Evolutionary conservation across 2,113 vertebrate genomes (phyloP).

Genomic region (mouse (Mus musculus)): DNA sequence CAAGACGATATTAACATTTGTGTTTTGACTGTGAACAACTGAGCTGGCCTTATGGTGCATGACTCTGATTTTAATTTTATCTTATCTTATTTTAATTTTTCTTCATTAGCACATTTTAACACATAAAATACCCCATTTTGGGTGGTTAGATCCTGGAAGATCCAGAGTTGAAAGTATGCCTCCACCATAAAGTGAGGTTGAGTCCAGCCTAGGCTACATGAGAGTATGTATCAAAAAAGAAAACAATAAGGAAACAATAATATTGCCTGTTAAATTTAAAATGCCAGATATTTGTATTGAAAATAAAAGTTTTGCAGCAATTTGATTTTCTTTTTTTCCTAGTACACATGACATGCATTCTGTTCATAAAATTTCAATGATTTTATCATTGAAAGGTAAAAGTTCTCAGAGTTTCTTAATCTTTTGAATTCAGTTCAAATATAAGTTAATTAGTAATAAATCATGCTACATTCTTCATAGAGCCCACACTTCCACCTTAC

Average conservation of each 20-base stretch:
- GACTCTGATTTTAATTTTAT: background rate
- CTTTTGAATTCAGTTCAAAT: conserved; percentile 4
- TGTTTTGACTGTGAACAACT: conserved; percentile 8
- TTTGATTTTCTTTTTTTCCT: background rate
- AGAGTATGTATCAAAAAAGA: background rate
- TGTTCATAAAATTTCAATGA: background rate
- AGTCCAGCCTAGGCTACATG: background rate
- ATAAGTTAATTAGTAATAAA: conserved; percentile 4
- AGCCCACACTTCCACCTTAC: background rate
- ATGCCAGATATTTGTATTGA: background rate
- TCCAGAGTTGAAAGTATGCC: background rate
- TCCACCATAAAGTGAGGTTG: background rate
- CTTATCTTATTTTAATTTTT: background rate
- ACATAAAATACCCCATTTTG: background rate
- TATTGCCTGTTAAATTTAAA: background rate
- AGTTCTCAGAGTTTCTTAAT: background rate
- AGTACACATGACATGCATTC: background rate
- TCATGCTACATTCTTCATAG: background rate
- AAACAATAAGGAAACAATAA: background rate
- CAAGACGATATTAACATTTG: conserved; percentile 26
- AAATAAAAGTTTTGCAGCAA: background rate
- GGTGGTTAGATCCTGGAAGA: background rate
- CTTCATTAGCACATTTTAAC: background rate
- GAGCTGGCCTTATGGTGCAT: background rate
- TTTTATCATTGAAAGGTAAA: conserved; percentile 39